Conservation (phyloP, 2,113 vertebrate genomes). For the Rhegmatorhina hoffmannsi region DNA sequence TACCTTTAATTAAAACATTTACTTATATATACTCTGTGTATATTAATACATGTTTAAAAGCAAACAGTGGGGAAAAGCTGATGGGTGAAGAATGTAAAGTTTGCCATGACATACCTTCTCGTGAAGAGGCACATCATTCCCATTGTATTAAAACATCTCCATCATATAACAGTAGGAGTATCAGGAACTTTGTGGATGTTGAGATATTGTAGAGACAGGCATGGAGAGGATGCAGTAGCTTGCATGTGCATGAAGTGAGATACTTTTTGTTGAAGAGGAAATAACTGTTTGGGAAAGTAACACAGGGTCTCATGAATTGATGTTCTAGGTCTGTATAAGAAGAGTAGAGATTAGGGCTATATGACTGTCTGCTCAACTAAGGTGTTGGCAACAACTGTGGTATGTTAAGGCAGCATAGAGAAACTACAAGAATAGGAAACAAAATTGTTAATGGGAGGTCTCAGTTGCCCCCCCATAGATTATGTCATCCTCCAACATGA, state of each 20-base stretch:
- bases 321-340: background rate
- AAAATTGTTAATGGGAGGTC: fast-evolving
- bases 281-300: background rate
- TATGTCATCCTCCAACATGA: background rate
- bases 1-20: background rate
- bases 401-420: background rate
- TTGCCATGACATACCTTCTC: background rate
- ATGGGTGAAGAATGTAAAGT: background rate
- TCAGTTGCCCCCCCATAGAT: background rate
- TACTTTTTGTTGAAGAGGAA: background rate
- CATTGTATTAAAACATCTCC: background rate
- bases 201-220: background rate
- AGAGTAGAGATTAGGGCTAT: background rate
- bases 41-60: background rate
- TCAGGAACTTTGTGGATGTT: background rate
- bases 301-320: background rate
- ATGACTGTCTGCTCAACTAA: background rate
- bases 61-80: background rate
- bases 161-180: background rate
- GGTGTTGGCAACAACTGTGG: background rate
- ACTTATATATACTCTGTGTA: background rate
- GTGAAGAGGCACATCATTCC: background rate
- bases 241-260: fast-evolving
- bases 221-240: background rate
- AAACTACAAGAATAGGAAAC: background rate